These are phyloP conservation scores for Tolmerus cingulatus DNA, from an alignment of 2,888 invertebrate genomes.

Conservation along the genomic window DNA sequence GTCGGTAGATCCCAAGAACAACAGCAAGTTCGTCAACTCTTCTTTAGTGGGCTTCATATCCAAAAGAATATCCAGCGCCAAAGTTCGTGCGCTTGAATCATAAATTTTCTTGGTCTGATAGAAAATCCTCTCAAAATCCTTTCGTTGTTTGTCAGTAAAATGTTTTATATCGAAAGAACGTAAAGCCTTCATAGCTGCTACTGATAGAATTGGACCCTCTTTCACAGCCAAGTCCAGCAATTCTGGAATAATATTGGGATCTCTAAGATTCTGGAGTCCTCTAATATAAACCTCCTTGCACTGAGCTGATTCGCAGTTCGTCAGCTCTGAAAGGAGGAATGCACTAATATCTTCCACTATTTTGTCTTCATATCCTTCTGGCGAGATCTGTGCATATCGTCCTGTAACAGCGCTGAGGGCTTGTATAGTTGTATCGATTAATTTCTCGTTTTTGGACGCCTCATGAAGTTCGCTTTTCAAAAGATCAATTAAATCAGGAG, in stretches of 20 bases:
- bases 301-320: slow-evolving; percentile 66
- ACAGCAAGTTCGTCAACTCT: slow-evolving; percentile 66
- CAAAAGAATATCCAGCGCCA: slow-evolving; percentile 76
- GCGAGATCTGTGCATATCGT: slow-evolving; percentile 59
- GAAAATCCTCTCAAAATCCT: slow-evolving; percentile 67
- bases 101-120: slow-evolving; percentile 69
- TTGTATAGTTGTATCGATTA: slow-evolving; percentile 73
- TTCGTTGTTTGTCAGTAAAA: slow-evolving; percentile 61
- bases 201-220: slow-evolving; percentile 66
- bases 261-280: slow-evolving; percentile 75
- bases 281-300: slow-evolving; percentile 72
- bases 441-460: slow-evolving; percentile 65
- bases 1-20: slow-evolving; percentile 66
- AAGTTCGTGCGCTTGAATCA: slow-evolving; percentile 75
- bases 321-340: slow-evolving; percentile 60
- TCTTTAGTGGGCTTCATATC: slow-evolving; percentile 67
- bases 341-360: slow-evolving; percentile 56
- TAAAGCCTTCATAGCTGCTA: slow-evolving; percentile 75
- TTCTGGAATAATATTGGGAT: slow-evolving; percentile 68
- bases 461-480: slow-evolving; percentile 56
- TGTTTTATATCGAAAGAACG: slow-evolving; percentile 64
- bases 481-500: slow-evolving; percentile 64
- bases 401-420: slow-evolving; percentile 71
- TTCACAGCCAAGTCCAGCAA: slow-evolving; percentile 68
- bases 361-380: slow-evolving; percentile 52